Base-by-base conservation (phyloP, 2,888 invertebrate genomes). In the Pimpla rufipes region DNA sequence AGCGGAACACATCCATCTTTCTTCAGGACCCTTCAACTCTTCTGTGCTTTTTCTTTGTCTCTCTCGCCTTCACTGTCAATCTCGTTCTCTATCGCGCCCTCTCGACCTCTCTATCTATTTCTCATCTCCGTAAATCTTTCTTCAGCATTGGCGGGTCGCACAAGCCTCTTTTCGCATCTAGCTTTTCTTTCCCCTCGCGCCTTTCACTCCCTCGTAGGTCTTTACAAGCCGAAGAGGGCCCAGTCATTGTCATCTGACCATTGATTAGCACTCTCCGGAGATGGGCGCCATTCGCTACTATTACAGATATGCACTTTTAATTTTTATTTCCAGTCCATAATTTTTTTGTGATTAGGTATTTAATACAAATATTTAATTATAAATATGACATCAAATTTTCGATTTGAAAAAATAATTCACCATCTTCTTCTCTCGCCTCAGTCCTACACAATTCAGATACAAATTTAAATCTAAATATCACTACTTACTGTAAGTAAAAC, bases 1-100 rank as follows among this genome's bases (percentile, higher is more conserved):
- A 85, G 74, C 68, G 79, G 78, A 83, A 79, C 71, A 78, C 78
- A 81, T 84, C 81, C 84, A 84, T 84, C 81, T 81, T 84, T 81
- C 71, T 64, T 73, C 79, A 40, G 59, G 45, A 78, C 64, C 62
- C 52, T 70, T 78, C 66, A 62, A 79, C 62, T 81, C 68, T 74
- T 77, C 55, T 57, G n/a, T 21, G 40, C 50, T 62, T 85, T 82
- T 75, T 80, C 84, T 85, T 81, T 83, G 76, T 86, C 80, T 85
- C 87, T 85, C 86, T 70, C 82, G 85, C 79, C 66, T 50, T 35
- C 74, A 37, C 84, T 75, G 78, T 79, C 82, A 21, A 71, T 57
- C 16, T n/a, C 71, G 11, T 45, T 66, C 62, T 66, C 57, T 79
- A 83, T 68, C 50, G 59, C 52, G 3, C 35, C 42, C 59, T n/a